A percentile compares a stretch with the other conserved stretches of the same genome.
These are phyloP conservation scores for Ageneiosus marmoratus DNA, from an alignment of 2,113 vertebrate species.

Conservation along the genomic window DNA sequence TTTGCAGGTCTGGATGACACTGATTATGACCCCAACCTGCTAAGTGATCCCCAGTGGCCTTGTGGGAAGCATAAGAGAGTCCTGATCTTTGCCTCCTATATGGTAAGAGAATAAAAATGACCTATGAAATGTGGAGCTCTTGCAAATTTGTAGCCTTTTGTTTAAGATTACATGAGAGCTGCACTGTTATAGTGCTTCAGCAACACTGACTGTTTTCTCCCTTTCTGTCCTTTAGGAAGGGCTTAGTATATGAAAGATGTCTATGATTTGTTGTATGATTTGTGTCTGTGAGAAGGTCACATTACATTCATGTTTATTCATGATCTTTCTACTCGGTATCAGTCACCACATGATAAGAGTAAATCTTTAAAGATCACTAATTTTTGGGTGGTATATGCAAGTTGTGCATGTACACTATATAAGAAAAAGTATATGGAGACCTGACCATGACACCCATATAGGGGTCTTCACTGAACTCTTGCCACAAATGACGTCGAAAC, in stretches of 20 bases:
- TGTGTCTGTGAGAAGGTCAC: not conserved
- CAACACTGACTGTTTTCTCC: not conserved
- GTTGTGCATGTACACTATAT: not conserved
- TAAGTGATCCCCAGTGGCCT: conserved; percentile 96
- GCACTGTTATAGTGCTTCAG: not conserved
- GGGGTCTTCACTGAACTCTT: not conserved
- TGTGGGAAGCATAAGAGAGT: conserved; percentile 97
- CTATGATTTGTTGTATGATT: not conserved
- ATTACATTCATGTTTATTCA: conserved; percentile 1
- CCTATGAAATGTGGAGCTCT: not conserved
- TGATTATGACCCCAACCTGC: conserved; percentile 92
- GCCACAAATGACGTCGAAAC: too few relatives aligned
- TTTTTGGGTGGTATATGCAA: not conserved
- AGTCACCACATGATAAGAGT: not conserved
- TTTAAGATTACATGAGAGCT: not conserved
- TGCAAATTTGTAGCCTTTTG: not conserved
- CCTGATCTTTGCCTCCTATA: conserved; percentile 95
- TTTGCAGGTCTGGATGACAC: conserved; percentile 80
- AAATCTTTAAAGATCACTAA: not conserved
- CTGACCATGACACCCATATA: not conserved
- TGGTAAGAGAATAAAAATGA: conserved; percentile 75
- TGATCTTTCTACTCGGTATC: not conserved
- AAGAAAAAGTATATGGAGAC: not conserved
- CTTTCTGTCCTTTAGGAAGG: not conserved
- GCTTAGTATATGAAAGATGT: not conserved